Evolutionary conservation across 2,797 vertebrate species (phyloP).

Genomic region (Poecilia wingei): DNA sequence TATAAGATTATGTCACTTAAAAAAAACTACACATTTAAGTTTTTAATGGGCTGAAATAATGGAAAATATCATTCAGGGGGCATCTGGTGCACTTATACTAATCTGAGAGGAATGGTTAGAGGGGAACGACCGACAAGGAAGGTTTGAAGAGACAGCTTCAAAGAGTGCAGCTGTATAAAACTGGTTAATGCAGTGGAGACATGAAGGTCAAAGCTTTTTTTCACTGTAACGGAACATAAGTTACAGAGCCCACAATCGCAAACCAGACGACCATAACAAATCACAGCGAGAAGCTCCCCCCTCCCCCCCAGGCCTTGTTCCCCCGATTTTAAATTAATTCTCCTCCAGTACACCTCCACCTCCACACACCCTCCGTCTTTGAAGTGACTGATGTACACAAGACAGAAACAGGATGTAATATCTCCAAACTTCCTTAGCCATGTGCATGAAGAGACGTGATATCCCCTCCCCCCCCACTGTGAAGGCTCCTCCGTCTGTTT

Average conservation of each 20-base stretch:
- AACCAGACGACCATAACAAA: constrained; percentile 49
- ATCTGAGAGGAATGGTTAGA: not conserved
- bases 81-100: constrained; percentile 1
- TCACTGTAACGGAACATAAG: constrained; percentile 24
- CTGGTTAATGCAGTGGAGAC: constrained; percentile 13
- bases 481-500: constrained; percentile 33
- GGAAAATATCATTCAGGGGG: not conserved
- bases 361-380: constrained; percentile 47
- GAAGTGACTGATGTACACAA: constrained; percentile 60
- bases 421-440: constrained; percentile 33
- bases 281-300: constrained; percentile 46
- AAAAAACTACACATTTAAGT: not conserved
- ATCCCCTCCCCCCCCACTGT: constrained; percentile 13
- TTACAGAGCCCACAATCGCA: constrained; percentile 23
- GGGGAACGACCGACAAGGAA: not conserved
- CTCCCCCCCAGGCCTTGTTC: constrained; percentile 18
- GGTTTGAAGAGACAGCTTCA: not conserved
- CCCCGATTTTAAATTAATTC: constrained; percentile 36
- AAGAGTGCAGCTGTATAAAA: constrained; percentile 18
- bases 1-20: not conserved
- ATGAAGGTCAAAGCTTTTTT: constrained; percentile 26
- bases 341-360: constrained; percentile 7
- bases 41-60: not conserved
- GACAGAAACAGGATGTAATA: constrained; percentile 39
- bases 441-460: constrained; percentile 37